These are phyloP conservation scores for Coleophora deauratella DNA, from an alignment of 2,888 invertebrate species.

Conservation along the genomic window DNA sequence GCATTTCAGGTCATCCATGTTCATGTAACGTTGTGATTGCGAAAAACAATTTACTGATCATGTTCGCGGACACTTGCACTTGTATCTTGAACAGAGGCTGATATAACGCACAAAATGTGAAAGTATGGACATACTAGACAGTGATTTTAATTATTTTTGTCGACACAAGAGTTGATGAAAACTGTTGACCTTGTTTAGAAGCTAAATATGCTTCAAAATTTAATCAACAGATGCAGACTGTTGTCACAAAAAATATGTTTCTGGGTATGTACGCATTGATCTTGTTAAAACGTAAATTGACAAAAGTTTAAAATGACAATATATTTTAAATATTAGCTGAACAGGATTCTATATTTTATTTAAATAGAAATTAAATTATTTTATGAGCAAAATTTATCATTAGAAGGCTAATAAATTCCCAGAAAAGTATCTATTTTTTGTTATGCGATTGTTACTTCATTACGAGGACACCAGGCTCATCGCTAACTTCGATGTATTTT, in stretches of 20 bases:
- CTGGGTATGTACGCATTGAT: conserved; percentile 37
- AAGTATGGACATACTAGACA: conserved; percentile 53
- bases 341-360: no score
- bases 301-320: no score
- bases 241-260: conserved; percentile 67
- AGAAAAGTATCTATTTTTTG: neutral
- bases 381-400: no score
- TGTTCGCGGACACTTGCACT: conserved; percentile 67
- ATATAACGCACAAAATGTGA: conserved; percentile 42
- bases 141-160: conserved; percentile 65
- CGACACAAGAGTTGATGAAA: conserved; percentile 65
- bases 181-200: conserved; percentile 76
- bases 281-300: conserved; percentile 22
- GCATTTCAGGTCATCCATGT: conserved; percentile 76
- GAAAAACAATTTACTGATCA: conserved; percentile 72
- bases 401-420: no score
- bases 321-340: no score
- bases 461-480: neutral
- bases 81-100: conserved; percentile 45
- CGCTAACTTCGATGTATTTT: neutral
- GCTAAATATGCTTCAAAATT: conserved; percentile 73
- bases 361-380: no score
- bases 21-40: conserved; percentile 75
- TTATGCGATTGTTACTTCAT: neutral
- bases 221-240: conserved; percentile 74